Evolutionary conservation across 2,113 vertebrate species (phyloP), one percentile per base, ranked within the genome.

Genomic region (Chaetorhynchus papuensis): DNA sequence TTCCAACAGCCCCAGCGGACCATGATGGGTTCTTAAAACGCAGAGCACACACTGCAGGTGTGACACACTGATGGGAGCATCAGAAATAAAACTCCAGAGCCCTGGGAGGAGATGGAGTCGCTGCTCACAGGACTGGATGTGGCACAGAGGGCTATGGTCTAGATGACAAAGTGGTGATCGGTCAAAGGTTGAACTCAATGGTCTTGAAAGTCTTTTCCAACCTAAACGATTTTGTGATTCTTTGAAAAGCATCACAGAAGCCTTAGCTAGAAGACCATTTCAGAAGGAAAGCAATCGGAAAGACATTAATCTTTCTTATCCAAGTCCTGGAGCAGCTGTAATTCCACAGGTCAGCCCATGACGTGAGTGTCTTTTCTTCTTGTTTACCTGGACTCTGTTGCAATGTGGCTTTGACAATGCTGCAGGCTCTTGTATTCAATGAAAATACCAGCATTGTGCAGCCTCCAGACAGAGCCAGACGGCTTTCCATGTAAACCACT

Each of bases 401-500:
- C 88, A 93, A 81, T 1, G 2, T 63, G 71, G 80, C 70, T 96
- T 66, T 75, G 49, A 79, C 66, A 66, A 33, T 0, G 52, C 81
- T 87, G 84, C 68, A 54, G 86, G 78, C 83, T 80, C 88, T 75
- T n/a, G 41, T 68, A 61, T 33, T 83, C 83, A 86, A 14, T 27
- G 72, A 79, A 89, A 94, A 93, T 83, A 61, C 35, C 70, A 85
- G 72, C 74, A 69, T 44, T 96, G 94, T 92, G 60, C 90, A 84
- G 93, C 90, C 83, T 84, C 78, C 94, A 86, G 91, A 84, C 88
- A 86, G 49, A 93, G 85, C 75, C 91, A 95, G 89, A 93, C 47
- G 0, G 94, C 94, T 70, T 87, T 90, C 83, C 90, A 84, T 89
- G 84, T 37, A 89, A 91, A 86, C 89, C 84, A 84, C 90, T 94